Evolutionary conservation across 2,888 invertebrate species (phyloP), one percentile per base, ranked within the genome.

Genomic region (Podabrus alpinus): DNA sequence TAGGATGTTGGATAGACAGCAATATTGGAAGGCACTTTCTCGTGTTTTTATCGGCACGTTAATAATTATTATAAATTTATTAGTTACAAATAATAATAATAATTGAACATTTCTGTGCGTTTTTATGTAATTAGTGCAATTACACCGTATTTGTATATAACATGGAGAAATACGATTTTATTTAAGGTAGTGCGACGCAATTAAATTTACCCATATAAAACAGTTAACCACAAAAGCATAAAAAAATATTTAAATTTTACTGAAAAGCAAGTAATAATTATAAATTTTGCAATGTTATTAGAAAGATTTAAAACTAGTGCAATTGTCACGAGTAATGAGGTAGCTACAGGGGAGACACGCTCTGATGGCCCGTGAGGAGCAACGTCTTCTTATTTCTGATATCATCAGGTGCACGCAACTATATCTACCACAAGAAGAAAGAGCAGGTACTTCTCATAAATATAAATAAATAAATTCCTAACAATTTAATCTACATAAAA

Each of bases 241-340:
- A 45, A 45, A n/a, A 45, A 45, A 45, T 45, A 45, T 45, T 45
- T 45, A 45, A 45, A 45, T 45, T 45, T 45, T 45, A n/a, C n/a
- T 29, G n/a, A n/a, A 45, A 45, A 45, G 7, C n/a, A 45, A n/a
- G 45, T 45, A 45, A 45, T 45, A 45, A 45, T 45, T 62, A 62
- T 59, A 29, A 71, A 62, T 67, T 70, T 72, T 75, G 75, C 75
- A 75, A 68, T 72, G 16, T 21, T 15, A 64, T 59, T 59, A 77
- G 45, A 69, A 71, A 77, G 69, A 45, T 72, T 77, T 70, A 77
- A 80, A 82, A 79, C 78, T 77, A 78, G 79, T 79, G 83, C 84
- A 85, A 86, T 86, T 85, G 85, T 85, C 83, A 82, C 82, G 84
- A 83, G 85, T 86, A 86, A 86, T 85, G 86, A 86, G 86, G 84